Evolutionary conservation across 2,888 invertebrate species (phyloP), one percentile per base, ranked within the genome.

Genomic region (Seira musarum): DNA sequence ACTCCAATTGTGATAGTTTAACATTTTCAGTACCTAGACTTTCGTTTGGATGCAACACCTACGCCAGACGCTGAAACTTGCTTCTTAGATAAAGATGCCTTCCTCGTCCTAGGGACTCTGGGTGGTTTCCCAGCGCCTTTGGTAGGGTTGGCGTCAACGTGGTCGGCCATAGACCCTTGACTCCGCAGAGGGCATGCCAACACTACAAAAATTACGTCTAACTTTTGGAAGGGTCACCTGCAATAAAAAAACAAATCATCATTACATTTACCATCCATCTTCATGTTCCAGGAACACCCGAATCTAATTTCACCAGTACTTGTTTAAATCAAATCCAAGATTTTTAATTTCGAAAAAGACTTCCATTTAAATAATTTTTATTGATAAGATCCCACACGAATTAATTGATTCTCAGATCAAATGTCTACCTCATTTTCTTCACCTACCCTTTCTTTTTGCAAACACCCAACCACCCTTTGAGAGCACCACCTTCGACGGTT

Each of bases 141-240:
- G 85, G 86, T 82, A 83, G 85, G 81, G 85, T 83, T 85, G 86
- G 85, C 86, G 81, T 85, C 81, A 85, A 83, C 88, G 88, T 83
- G 88, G 88, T 85, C 85, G 85, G 86, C 87, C 86, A 88, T 85
- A 83, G 87, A 87, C 77, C 89, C 89, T 85, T 89, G 90, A 87
- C 90, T 90, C 67, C 90, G 88, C 86, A 90, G 87, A 68, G 89
- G 88, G 87, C 86, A 86, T 86, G 86, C 86, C 86, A 86, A 86
- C 83, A 80, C 76, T 78, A 78, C 80, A 80, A 74, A 83, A 82
- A 80, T 74, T 74, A 79, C 67, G 66, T 80, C 74, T 64, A 67
- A 22, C 77, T 73, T 53, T 80, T 78, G 75, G 68, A 72, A 77
- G 75, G 77, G 40, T 68, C 68, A 80, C 80, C 82, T 80, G 65